Base-by-base conservation (phyloP, 2,113 vertebrate species). In the Perca flavescens region DNA sequence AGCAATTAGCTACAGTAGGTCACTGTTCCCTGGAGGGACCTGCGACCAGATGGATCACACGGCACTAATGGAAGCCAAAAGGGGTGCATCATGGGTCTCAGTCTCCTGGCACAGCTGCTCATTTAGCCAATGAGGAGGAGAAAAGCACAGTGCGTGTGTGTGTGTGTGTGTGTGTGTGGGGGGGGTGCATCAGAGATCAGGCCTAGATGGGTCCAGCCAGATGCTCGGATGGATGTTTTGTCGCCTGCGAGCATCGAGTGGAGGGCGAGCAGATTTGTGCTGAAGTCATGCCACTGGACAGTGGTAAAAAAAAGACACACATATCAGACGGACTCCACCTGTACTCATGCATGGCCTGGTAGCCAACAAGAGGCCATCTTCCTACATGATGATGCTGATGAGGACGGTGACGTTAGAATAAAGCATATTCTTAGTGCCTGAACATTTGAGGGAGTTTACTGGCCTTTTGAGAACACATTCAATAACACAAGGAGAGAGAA, bases 21-120 rank as follows among this genome's bases (percentile, higher is more conserved):
- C 86, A 85, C 82, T 74, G 79, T 72, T 91, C 88, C 92, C 92
- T 60, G 73, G 70, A 85, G 91, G 87, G 81, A 84, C 84, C 87
- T 79, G 86, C 67, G 78, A 91, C 83, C 89, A 93, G 92, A 94
- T 93, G 91, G 91, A 93, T 88, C 89, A 79, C 88, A 85, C 89
- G 47, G 84, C 84, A 81, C 86, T 93, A 91, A 93, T 93, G 91
- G 89, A 91, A 83, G 92, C 86, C 89, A 88, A 92, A 90, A 74
- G 77, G 88, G 88, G 79, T 67, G 84, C 89, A 89, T 89, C 75
- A 66, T 86, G 81, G 84, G 86, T 87, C 87, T 86, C 53, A 36
- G 82, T 91, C 90, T 92, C 87, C 89, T 86, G 84, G 83, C 88
- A 90, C 91, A 92, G 82, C 77, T 92, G 93, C 87, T 91, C 88